Conservation (phyloP, 2,888 invertebrate species). For the Julus scanicus region DNA sequence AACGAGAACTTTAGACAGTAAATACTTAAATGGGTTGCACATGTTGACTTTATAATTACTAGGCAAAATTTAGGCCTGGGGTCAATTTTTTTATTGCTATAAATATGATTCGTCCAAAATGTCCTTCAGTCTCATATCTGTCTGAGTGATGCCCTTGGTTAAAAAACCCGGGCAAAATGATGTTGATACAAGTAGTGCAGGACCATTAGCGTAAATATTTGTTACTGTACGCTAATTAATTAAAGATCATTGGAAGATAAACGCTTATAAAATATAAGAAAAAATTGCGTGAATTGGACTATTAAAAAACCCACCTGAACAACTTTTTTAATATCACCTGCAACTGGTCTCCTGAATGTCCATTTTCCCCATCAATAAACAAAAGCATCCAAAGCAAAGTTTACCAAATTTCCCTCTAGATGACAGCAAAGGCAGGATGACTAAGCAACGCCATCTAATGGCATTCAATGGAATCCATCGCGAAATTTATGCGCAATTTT, state of each 20-base stretch:
- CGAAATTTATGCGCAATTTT: constrained; percentile 5
- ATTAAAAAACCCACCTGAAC: constrained; percentile 2
- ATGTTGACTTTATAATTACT: not conserved
- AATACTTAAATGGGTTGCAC: not conserved
- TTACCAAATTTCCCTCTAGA: not conserved
- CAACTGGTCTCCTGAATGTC: not conserved
- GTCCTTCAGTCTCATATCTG: constrained; percentile 27
- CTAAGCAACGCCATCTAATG: not conserved
- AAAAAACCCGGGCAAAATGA: not conserved
- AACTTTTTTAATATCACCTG: not conserved
- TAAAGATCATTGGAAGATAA: constrained; percentile 20
- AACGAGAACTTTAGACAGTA: not conserved
- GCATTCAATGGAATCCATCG: not conserved
- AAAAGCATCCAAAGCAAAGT: too few species aligned
- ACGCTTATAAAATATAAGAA: not conserved
- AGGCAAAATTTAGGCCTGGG: not conserved
- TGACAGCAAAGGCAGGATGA: not conserved
- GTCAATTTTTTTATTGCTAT: not conserved
- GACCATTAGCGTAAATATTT: constrained; percentile 4
- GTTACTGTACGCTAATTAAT: not conserved
- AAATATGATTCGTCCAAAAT: not conserved
- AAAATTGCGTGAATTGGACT: not conserved
- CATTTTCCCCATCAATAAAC: too few species aligned
- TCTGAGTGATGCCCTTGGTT: constrained; percentile 26
- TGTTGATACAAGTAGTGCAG: too few species aligned